Conservation (phyloP, 1,140 invertebrate species). For the Eueides isabella region DNA sequence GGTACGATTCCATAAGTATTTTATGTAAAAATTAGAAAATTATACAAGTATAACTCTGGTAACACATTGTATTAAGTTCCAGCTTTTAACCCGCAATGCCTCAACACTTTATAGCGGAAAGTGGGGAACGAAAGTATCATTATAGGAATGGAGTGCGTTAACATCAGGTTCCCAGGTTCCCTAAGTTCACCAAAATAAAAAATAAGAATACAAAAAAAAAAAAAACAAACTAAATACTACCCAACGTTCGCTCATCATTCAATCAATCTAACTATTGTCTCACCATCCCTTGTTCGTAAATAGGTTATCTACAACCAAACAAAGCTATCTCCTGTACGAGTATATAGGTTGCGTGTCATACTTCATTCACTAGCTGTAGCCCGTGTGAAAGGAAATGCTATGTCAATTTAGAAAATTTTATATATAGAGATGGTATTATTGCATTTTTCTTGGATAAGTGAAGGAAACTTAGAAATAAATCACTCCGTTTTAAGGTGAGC, state of each 20-base stretch:
- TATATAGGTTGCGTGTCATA: conserved; percentile 12
- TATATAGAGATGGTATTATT: background rate
- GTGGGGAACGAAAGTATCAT: too few relatives aligned
- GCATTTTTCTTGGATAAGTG: background rate
- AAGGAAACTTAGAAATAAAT: too few relatives aligned
- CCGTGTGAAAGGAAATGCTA: background rate
- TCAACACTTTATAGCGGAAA: too few relatives aligned
- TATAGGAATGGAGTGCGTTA: too few relatives aligned
- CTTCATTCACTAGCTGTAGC: background rate
- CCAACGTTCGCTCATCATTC: background rate
- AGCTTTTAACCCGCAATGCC: too few relatives aligned
- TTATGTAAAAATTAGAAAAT: too few relatives aligned
- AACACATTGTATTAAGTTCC: too few relatives aligned
- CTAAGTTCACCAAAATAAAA: too few relatives aligned
- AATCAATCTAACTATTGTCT: conserved; percentile 12
- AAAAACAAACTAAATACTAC: background rate
- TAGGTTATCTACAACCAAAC: conserved; percentile 12
- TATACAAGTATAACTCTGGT: too few relatives aligned
- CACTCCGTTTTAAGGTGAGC: too few relatives aligned
- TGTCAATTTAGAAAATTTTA: background rate
- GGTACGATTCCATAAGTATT: too few relatives aligned
- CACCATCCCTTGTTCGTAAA: background rate
- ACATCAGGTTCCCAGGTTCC: too few relatives aligned
- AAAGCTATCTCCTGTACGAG: background rate
- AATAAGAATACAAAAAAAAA: background rate